Base-by-base conservation (phyloP, 2,113 vertebrate species). In the Zosterops lateralis region DNA sequence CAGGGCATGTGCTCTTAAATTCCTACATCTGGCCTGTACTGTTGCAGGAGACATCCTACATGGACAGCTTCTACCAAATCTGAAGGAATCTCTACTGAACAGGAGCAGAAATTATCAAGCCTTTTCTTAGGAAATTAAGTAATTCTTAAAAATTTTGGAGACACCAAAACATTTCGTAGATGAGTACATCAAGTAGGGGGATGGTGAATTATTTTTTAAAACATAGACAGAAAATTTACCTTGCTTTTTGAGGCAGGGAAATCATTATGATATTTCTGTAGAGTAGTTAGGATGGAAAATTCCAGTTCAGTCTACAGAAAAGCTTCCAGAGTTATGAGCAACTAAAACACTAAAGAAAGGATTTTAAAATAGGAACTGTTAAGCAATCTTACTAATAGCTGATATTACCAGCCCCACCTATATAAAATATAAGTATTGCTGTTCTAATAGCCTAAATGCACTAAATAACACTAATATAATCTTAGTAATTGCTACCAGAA, bases 361-460 rank as follows among this genome's bases (percentile, higher is more conserved):
- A 2, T 34, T 74, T 89, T 92, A 87, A 95, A 96, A 95, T 93
- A 93, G 89, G 71, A 87, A 76, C 66, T 50, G 77, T 87, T 93
- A 89, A 94, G 89, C 66, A 87, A 64, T 93, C 81, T 87, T 87
- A 76, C 74, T 94, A 87, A 96, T 79, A 91, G 89, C 29, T 76
- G 50, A 6, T 83, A 62, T 89, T 92, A 89, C 80, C 48, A 94
- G 84, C 87, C 91, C 58, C 87, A 90, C 87, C 89, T 96, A 94
- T 93, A 92, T 89, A 93, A 96, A 96, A 93, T 89, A 91, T 92
- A 96, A 95, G 62, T 64, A 70, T 45, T 85, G 26, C 38, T 91
- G 24, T 83, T 76, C 91, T 93, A 94, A 91, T 76, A 95, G 93
- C 60, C 71, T 91, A 91, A 94, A 86, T 91, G 93, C 75, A 94